Evolutionary conservation across 35 echinoderm and acorn worm species (phyloP), one percentile per base, ranked within the genome.

Genomic region (Eucidaris tribuloides): DNA sequence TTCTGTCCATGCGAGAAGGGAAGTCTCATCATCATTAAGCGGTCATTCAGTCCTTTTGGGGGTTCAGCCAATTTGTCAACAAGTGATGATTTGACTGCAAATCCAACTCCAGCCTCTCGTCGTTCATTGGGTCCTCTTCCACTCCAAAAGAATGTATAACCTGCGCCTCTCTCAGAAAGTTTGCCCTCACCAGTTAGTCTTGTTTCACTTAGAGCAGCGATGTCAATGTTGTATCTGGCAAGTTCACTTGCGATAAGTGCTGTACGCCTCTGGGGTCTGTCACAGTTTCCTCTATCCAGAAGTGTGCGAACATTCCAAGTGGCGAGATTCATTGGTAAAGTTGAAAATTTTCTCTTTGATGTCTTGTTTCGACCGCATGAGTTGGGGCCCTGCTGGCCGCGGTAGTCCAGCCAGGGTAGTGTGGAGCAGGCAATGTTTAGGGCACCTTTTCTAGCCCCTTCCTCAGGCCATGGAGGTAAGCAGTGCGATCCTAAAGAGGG

Each of bases 401-500:
- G 27, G 62, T 29, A 9, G 31, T 7, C 28, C 31, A 25, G 62
- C 7, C 13, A 9, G 72, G 41, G 25, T 19, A 44, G 14, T 7
- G 25, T 36, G 6, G 28, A 37, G 46, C 39, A 79, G 77, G 27
- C 77, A 3, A 79, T 79, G 36, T 79, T 79, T 79, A 24, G 45
- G 36, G 77, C 34, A 79, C 77, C 39, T 79, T 52, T 85, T 80
- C 65, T 85, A 79, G 82, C 65, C 38, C 82, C 20, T 4, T 85
- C 82, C 82, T 80, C 82, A 79, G 5, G 65, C 82, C 30, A 42
- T 85, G 82, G 82, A 85, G 82, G 82, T 45, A 64, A 85, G 82
- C 82, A 85, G 82, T 42, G 37, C 65, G 65, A 46, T 85, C 82
- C 68, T 85, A 79, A 85, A 85, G 49, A 85, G 82, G 65, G 82